These are phyloP conservation scores for Grantiella picta DNA, from an alignment of 2,113 vertebrate species.

Conservation along the genomic window DNA sequence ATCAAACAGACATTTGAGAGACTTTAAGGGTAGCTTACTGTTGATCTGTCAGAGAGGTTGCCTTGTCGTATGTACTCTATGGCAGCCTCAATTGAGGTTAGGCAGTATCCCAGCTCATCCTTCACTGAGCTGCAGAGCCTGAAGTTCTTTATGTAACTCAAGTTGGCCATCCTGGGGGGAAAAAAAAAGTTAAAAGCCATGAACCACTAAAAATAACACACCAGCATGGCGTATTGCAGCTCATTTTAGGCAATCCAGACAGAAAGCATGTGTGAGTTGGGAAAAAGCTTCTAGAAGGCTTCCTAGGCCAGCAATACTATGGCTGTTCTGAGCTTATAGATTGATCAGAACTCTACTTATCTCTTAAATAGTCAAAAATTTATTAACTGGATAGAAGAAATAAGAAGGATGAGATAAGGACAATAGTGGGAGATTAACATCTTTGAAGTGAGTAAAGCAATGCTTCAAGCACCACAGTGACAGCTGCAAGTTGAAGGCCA, in stretches of 20 bases:
- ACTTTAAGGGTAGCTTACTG: conserved; percentile 65
- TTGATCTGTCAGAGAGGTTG: conserved; percentile 76
- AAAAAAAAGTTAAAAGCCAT: background rate
- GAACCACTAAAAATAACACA: background rate
- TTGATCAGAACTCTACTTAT: background rate
- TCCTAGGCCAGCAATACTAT: background rate
- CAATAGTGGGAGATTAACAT: background rate
- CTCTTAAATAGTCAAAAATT: background rate
- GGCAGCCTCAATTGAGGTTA: conserved; percentile 92
- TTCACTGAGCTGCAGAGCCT: conserved; percentile 88
- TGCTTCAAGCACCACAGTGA: background rate
- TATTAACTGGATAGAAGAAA: background rate
- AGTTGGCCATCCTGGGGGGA: conserved; percentile 88
- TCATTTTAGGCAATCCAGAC: background rate
- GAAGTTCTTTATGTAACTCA: conserved; percentile 98
- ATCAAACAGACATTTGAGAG: background rate
- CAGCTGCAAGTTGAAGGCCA: background rate
- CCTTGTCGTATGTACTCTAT: conserved; percentile 90
- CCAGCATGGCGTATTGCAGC: background rate
- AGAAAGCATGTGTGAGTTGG: background rate
- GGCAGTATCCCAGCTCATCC: conserved; percentile 93
- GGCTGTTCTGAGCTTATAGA: background rate
- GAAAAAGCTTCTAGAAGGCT: background rate
- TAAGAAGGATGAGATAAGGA: background rate
- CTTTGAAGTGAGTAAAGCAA: background rate